Base-by-base conservation (phyloP, 1,140 invertebrate species). In the Eufriesea mexicana region DNA sequence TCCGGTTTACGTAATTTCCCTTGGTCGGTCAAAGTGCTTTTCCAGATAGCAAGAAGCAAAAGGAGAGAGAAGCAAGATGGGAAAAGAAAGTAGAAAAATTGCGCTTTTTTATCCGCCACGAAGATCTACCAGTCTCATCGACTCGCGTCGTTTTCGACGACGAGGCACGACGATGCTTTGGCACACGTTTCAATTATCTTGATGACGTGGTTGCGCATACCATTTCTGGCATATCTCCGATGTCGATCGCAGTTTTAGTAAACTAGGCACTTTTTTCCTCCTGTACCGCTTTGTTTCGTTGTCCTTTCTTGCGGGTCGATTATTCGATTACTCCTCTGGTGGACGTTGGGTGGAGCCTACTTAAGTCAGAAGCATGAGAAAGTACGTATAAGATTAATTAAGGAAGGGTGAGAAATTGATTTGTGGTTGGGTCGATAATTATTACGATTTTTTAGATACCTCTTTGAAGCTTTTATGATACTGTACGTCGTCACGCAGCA, bases 131-230 rank as follows among this genome's bases (percentile, higher is more conserved):
- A 42, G 35, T 18, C 23, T 8, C 20, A 25, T 54, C 10, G 47
- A 23, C n/a, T 10, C 45, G 25, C 18, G 28, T 72, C 25, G 57
- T n/a, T n/a, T 54, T 25, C 18, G 18, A 0, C 10, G 23, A 14
- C 10, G 9, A 51, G 35, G 25, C 35, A 51, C 14, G 18, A 28
- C 47, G 10, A 45, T 25, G 42, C 25, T 61, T 64, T 54, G 68
- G 47, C 78, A 80, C 42, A 23, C 57, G 49, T 54, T 57, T 61
- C 57, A 62, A 73, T 73, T 73, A 73, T 73, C 47, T 73, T 7
- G 23, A 25, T n/a, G 12, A 45, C 59, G 57, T 25, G 20, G 47
- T 28, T 25, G 20, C 20, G 47, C 28, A 59, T 79, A n/a, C 42
- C 49, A 10, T 23, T 49, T 20, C 10, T 25, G 12, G 1, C 45